These are phyloP conservation scores for Poecile atricapillus DNA, from an alignment of 2,113 vertebrate genomes.

Conservation along the genomic window DNA sequence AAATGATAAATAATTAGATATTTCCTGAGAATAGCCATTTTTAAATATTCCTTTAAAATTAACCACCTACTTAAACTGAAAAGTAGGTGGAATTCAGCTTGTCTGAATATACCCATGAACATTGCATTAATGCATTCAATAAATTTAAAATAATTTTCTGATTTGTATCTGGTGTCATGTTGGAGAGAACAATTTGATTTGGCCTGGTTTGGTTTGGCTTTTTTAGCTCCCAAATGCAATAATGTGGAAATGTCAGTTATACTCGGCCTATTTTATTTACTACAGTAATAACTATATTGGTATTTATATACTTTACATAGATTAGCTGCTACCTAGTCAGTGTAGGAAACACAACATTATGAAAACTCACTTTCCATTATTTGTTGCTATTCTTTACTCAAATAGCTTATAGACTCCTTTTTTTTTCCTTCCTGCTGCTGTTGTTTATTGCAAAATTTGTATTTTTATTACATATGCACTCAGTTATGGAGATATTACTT, in stretches of 20 bases:
- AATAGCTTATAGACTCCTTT: background rate
- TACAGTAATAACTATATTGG: background rate
- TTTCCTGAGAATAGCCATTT: background rate
- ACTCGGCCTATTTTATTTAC: background rate
- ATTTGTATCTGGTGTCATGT: background rate
- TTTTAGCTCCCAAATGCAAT: background rate
- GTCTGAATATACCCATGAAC: background rate
- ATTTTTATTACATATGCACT: background rate
- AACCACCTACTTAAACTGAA: background rate
- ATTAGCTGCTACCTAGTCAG: background rate
- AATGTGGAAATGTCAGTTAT: background rate
- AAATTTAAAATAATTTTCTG: background rate
- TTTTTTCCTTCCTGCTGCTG: background rate
- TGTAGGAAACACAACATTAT: background rate
- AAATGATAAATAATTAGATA: background rate
- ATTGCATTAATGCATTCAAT: background rate
- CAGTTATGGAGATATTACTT: background rate
- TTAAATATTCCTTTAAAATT: background rate
- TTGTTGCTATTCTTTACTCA: background rate
- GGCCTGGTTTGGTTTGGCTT: background rate
- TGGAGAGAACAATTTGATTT: background rate
- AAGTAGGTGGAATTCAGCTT: background rate
- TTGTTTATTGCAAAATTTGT: background rate
- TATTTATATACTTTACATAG: background rate
- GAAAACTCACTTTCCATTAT: background rate